Conservation (phyloP, 2,797 vertebrate genomes). For the Kryptolebias ocellatus region DNA sequence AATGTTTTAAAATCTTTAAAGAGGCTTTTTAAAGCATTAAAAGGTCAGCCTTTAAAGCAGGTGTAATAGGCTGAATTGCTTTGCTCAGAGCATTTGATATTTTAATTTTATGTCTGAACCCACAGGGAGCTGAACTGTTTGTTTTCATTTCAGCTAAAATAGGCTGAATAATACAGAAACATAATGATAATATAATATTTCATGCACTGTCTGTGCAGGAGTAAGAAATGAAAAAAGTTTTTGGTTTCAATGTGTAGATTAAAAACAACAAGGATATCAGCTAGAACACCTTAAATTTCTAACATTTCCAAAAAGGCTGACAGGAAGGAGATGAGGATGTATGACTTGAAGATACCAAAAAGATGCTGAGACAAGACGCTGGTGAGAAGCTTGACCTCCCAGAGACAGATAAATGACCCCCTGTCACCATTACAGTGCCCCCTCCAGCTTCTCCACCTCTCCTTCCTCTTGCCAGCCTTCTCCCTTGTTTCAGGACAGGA, state of each 20-base stretch:
- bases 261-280: no score
- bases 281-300: no score
- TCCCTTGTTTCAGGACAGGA: conserved; percentile 35
- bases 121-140: not conserved
- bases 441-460: conserved; percentile 29
- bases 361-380: conserved; percentile 13
- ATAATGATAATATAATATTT: not conserved
- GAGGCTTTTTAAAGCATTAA: not conserved
- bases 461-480: conserved; percentile 12
- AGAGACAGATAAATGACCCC: conserved; percentile 69
- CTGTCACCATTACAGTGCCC: conserved; percentile 51
- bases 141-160: not conserved
- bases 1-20: not conserved
- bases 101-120: not conserved
- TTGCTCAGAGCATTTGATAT: not conserved
- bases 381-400: conserved; percentile 31
- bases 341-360: not conserved
- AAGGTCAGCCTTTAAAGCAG: not conserved
- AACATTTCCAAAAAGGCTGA: not conserved
- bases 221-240: no score
- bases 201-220: not conserved
- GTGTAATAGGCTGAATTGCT: not conserved
- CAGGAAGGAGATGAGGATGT: not conserved
- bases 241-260: no score
- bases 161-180: not conserved